phyloP scores from a whole-genome alignment of 1,140 invertebrate genomes.

The Bombyx mori region ASM3026992v2 NC_085121.1:10577001-10577500 shows the following conservation, averaged over 20 bases:
- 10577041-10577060: too few species aligned
- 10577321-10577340: not conserved
- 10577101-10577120: conserved; percentile 49
- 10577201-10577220: too few species aligned
- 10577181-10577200: not conserved
- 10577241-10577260: not conserved
- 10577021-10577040: too few species aligned
- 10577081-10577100: conserved; percentile 10
- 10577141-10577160: conserved; percentile 16
- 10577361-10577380: not conserved
- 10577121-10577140: conserved; percentile 56
- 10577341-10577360: not conserved
- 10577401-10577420: conserved; percentile 3
- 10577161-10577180: conserved; percentile 24
- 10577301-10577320: not conserved
- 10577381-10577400: not conserved
- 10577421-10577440: conserved; percentile 1
- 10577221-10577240: not conserved
- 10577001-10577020: too few species aligned
- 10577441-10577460: not conserved
- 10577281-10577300: not conserved
- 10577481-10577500: too few species aligned
- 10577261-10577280: not conserved
- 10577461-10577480: not conserved
- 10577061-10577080: conserved; percentile 15